Evolutionary conservation across 2,888 invertebrate species (phyloP), one percentile per base, ranked within the genome.

Genomic region (Endomychus coccineus): DNA sequence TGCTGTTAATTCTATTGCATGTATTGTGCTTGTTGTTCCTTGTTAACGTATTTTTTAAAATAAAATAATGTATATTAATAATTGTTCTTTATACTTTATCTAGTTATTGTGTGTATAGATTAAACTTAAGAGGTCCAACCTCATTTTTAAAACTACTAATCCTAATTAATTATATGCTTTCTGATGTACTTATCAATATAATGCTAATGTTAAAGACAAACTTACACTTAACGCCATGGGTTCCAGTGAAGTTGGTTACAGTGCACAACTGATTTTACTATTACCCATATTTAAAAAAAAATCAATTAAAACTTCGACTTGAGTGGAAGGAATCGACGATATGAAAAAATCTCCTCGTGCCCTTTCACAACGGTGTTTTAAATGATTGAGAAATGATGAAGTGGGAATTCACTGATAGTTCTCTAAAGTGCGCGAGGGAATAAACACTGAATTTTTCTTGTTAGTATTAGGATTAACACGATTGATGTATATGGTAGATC

Each of bases 81-180:
- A 58, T 58, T 62, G 61, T 63, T 60, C 62, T 63, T 64, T 63
- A 61, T 64, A 62, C 61, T 62, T 62, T 59, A 59, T 64, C 64
- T 66, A 55, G 58, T 53, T 66, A 64, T 66, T 62, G 61, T 64
- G 62, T 64, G 63, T 63, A 56, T 56, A 54, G 56, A 54, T 55
- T n/a, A n/a, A n/a, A 45, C 43, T 49, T 48, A 51, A 42, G 42
- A 36, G 12, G 11, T 40, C 24, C 27, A 40, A 31, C 45, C n/a
- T n/a, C 43, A 39, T 41, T 35, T 33, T 28, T 36, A 37, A 36
- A 7, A 31, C 34, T 36, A 36, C 27, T 35, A 21, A 28, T 25
- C 7, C 9, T 28, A 28, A 16, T 28, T 28, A 16, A 15, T 6
- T 19, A 28, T n/a, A 38, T 48, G 51, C 51, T 51, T 48, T 43